Evolutionary conservation across 2,888 invertebrate genomes (phyloP), one percentile per base, ranked within the genome.

Genomic region (Harpalus rufipes): DNA sequence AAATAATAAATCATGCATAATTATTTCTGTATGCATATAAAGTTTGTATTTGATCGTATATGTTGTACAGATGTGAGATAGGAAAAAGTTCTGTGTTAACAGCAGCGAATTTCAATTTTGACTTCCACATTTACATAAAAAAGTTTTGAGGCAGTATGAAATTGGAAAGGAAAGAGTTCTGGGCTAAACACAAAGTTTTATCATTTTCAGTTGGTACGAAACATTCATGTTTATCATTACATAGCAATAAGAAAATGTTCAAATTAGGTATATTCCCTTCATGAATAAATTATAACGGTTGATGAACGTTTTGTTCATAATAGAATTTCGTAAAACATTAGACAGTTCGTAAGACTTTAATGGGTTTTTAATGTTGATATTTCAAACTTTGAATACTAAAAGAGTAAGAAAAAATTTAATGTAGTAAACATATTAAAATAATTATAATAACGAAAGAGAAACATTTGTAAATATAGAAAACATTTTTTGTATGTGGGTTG

Each of bases 71-170:
- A 32, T 32, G 32, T 32, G 56, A 18, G 10, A 21, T 7, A 8
- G 1, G 12, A 25, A 25, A 25, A 7, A 63, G 21, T 12, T 63
- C 5, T 63, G 25, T 21, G 21, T 21, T 21, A 21, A 21, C 21
- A 21, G 21, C 21, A 21, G 21, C 10, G 25, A 21, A 25, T 63
- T 21, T 63, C 25, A 63, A 8, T 12, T 44, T 74, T 16, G 41
- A 56, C 74, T 12, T 74, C 12, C 41, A 41, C 39, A 74, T 16
- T 44, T 74, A 14, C 74, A 74, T 74, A 74, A 74, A 74, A 74
- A 74, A 74, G 74, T 56, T 51, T 74, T 74, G 12, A 74, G 56
- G 44, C 44, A 72, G 25, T 8, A 65, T n/a, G 12, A 74, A 74
- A 51, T 74, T 44, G 56, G 51, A 74, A 74, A 74, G 74, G 6